Evolutionary conservation across 2,797 vertebrate species (phyloP), one percentile per base, ranked within the genome.

Genomic region (Sebastes baramenuke): DNA sequence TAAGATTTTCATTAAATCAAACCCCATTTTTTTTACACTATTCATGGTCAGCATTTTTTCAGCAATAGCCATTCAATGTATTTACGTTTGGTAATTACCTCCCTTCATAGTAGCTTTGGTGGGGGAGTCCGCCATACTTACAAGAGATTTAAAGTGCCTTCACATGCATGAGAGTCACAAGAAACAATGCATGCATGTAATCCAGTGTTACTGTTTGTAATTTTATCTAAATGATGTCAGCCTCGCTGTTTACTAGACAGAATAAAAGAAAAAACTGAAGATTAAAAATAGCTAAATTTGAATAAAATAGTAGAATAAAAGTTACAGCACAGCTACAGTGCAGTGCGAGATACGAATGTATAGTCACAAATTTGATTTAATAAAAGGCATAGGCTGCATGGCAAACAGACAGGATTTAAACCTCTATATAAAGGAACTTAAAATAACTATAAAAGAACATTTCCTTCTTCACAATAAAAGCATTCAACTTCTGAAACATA

Each of bases 71-170:
- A 46, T 46, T 46, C 42, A 46, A 46, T 32, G 14, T 64, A 55
- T 24, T 27, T 5, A 14, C 52, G 13, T 22, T 72, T 3, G 12
- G 36, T 46, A 65, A 32, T 14, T 12, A 42, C 10, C 10, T 64
- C 6, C 25, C 6, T 36, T 64, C 60, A 29, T 4, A 1, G 61
- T 52, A 20, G 14, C 2, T 52, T 22, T 69, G 27, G 24, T 32
- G 32, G 8, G 0, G 1, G 20, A 24, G 30, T 27, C 29, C 0
- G 2, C 18, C 5, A 27, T 42, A 25, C 13, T 10, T 8, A 1
- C 65, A 8, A 1, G 0, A 20, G 46, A 0, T 46, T 60, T 27
- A 61, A 46, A 11, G 16, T 61, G 36, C 10, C 8, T 6, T 49
- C 4, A 49, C 24, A 60, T 36, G 58, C 42, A 72, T 2, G 8